These are phyloP conservation scores for Motacilla alba DNA, from an alignment of 2,113 vertebrate species.

Conservation along the genomic window DNA sequence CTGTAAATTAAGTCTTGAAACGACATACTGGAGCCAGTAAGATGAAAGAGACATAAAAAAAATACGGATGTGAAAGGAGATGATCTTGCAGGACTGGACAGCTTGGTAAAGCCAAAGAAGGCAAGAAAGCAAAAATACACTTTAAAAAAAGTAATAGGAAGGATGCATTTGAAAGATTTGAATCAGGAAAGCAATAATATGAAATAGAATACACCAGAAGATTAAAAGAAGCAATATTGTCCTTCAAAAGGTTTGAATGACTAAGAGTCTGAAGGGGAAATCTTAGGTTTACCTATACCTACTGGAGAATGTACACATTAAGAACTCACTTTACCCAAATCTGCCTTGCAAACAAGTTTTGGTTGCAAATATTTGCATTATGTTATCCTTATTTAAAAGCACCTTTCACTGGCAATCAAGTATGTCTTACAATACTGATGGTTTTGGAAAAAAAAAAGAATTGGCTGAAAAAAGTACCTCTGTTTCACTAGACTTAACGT, in stretches of 20 bases:
- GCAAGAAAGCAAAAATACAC: neutral
- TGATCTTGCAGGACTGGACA: neutral
- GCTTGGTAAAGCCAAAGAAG: neutral
- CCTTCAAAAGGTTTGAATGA: neutral
- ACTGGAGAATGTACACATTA: neutral
- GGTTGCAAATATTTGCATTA: neutral
- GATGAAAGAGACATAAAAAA: neutral
- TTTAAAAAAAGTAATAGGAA: neutral
- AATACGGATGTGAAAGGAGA: neutral
- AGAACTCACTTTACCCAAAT: neutral
- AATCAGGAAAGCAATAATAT: neutral
- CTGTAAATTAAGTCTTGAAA: neutral
- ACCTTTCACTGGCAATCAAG: neutral
- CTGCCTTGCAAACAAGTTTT: neutral
- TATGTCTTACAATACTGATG: neutral
- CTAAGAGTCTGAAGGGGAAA: neutral
- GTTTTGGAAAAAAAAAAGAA: neutral
- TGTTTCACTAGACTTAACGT: neutral
- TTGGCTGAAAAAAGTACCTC: neutral
- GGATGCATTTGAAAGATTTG: neutral
- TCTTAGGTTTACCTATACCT: neutral
- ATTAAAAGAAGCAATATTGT: neutral
- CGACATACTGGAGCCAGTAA: neutral
- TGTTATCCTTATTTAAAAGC: neutral
- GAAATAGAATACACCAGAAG: neutral